These are phyloP conservation scores for Hydrozoanthus tunicans DNA, from an alignment of 64 coral and sea anemone species.

Conservation along the genomic window DNA sequence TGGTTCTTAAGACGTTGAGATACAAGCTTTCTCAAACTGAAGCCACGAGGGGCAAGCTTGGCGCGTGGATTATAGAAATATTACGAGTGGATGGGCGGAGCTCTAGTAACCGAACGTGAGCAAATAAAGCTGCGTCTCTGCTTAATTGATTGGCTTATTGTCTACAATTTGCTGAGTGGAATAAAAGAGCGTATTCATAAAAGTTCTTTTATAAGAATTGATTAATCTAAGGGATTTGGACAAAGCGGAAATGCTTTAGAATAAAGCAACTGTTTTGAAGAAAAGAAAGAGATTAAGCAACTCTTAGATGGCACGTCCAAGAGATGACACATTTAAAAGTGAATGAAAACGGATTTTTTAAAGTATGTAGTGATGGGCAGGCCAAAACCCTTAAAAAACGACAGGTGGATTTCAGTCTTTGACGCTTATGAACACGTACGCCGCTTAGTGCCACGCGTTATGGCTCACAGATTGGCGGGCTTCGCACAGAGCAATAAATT, in stretches of 20 bases:
- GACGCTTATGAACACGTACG: conserved; percentile 1
- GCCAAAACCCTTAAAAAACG: not conserved
- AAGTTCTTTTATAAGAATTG: conserved; percentile 16
- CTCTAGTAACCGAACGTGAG: conserved; percentile 3
- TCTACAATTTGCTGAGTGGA: not conserved
- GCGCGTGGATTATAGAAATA: not conserved
- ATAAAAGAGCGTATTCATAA: conserved; percentile 8
- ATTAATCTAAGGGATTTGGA: conserved; percentile 22
- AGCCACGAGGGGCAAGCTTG: not conserved
- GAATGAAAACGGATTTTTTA: conserved; percentile 27
- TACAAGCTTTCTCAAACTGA: not conserved
- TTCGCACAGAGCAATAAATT: not conserved
- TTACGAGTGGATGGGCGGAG: not conserved
- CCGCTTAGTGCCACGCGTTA: not conserved
- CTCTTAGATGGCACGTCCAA: conserved; percentile 26
- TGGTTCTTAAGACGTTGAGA: not conserved
- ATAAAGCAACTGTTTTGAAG: not conserved
- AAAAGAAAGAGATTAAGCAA: conserved; percentile 10
- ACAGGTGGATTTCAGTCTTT: conserved; percentile 6
- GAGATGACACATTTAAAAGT: conserved; percentile 31
- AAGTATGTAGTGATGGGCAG: not conserved
- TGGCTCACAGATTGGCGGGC: not conserved
- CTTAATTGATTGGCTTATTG: conserved; percentile 19
- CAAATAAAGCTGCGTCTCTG: not conserved
- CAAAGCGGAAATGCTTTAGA: conserved; percentile 56